Base-by-base conservation (phyloP, 2,888 invertebrate genomes). In the Eurytoma californica region DNA sequence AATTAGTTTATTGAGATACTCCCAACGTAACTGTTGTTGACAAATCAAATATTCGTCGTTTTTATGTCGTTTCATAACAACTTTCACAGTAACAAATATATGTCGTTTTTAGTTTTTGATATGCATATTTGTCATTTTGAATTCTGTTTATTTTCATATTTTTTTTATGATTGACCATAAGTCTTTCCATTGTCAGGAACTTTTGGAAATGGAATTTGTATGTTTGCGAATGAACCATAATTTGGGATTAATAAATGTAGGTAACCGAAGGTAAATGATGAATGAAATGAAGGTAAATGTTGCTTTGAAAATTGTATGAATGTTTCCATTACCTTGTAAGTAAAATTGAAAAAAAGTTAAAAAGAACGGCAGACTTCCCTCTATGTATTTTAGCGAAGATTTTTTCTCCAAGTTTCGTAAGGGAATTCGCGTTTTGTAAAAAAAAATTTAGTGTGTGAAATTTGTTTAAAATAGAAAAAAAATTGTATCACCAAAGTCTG, bases 401-500 rank as follows among this genome's bases (percentile, higher is more conserved):
- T 76, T 58, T 76, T 72, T 75, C 53, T 78, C 61, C 12, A 14
- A 24, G 18, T 51, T 51, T 77, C 60, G 20, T 24, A 24, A 57
- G 66, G 16, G n/a, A 74, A 80, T 77, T 39, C 13, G 60, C 69
- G 68, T 30, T 72, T 66, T 74, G 68, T 63, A 72, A 61, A 24
- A 4, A 66, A 63, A 65, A 60, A 60, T 67, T 77, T 47, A 80
- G 55, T 61, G 73, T 69, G 60, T 72, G 75, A 63, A 20, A 9
- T 75, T 72, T 65, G 57, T 65, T 77, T 47, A 16, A 61, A 60
- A 79, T 65, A 76, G 70, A 61, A 53, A 57, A 55, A 72, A 69
- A 75, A 73, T 73, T 73, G 65, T 18, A 65, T 58, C 60, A 76
- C 58, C 63, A 77, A 66, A 75, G 77, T 77, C 72, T 79, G 80